Evolutionary conservation across 2,113 vertebrate species (phyloP), one percentile per base, ranked within the genome.

Genomic region (Kryptolebias marmoratus): DNA sequence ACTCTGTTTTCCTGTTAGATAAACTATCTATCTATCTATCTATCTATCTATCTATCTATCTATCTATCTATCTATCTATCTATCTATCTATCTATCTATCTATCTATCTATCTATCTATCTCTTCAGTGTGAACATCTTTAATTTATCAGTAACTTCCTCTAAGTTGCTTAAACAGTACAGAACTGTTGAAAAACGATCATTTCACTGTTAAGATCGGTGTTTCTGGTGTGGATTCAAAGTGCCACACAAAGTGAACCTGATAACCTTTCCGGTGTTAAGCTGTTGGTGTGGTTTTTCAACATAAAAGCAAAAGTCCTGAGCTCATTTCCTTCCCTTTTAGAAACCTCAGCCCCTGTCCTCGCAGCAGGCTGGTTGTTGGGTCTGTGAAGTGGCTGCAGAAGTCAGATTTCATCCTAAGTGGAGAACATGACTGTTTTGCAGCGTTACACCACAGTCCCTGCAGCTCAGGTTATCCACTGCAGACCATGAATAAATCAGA

Each of bases 401-500:
- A 69, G 67, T 77, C 69, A 48, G 44, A 75, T 27, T 39, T 44
- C 32, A 57, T 74, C 61, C 7, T 22, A 22, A 22, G 22, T 16
- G 52, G 52, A 52, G 36, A 56, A 13, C 2, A 16, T 32, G 57
- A 22, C 11, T n/a, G 70, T 16, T 48, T 70, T 28, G 61, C 59
- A 62, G 50, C 45, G 63, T 15, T 52, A n/a, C 55, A 22, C 47
- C 54, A 64, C 75, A 64, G 72, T 15, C n/a, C 65, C 31, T 65
- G 71, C 55, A 11, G 44, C 69, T 55, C 42, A 4, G 64, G 71
- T 13, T 64, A 48, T 60, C 8, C n/a, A 57, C 60, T 77, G 72
- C 80, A 68, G 75, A 68, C 48, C 6, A 70, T 89, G 44, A 85
- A 83, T 85, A 85, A 83, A 85, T 85, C 22, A 85, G 80, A 67